phyloP scores from a whole-genome alignment of 1,140 invertebrate species.

The Trichonephila clavata region DNA sequence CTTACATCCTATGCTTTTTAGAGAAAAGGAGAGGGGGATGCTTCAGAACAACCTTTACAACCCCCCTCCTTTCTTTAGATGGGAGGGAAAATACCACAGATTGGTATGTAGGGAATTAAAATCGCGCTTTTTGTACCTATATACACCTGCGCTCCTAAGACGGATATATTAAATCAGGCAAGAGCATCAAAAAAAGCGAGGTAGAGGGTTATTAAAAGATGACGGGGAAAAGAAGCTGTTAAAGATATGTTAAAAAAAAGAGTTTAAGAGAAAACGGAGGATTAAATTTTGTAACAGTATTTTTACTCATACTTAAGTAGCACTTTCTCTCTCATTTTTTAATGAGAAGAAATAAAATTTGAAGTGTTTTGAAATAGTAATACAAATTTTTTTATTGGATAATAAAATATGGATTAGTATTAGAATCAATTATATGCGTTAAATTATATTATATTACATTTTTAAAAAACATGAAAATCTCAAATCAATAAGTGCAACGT shows the following conservation, averaged over 20 bases:
- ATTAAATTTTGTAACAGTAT: too few relatives aligned
- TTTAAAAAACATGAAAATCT: too few relatives aligned
- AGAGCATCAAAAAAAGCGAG: neutral
- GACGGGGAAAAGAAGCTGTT: neutral
- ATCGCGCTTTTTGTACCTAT: conserved; percentile 39
- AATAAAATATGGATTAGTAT: too few relatives aligned
- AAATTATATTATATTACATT: too few relatives aligned
- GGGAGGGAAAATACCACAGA: conserved; percentile 68
- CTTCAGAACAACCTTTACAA: neutral
- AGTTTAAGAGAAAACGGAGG: neutral
- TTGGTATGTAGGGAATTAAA: conserved; percentile 71
- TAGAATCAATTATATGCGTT: too few relatives aligned
- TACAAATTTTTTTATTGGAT: too few relatives aligned
- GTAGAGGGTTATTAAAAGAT: neutral
- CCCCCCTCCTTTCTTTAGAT: conserved; percentile 17
- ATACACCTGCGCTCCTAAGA: conserved; percentile 42
- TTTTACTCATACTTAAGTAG: too few relatives aligned
- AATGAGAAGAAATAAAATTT: too few relatives aligned
- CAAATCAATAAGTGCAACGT: too few relatives aligned
- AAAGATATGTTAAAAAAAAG: neutral
- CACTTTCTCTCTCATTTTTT: too few relatives aligned
- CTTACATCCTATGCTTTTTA: conserved; percentile 65
- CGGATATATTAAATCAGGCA: neutral
- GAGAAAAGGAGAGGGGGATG: conserved; percentile 1
- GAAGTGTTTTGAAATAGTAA: too few relatives aligned